Conservation (phyloP, 2,113 vertebrate genomes). For the Meriones unguiculatus region DNA sequence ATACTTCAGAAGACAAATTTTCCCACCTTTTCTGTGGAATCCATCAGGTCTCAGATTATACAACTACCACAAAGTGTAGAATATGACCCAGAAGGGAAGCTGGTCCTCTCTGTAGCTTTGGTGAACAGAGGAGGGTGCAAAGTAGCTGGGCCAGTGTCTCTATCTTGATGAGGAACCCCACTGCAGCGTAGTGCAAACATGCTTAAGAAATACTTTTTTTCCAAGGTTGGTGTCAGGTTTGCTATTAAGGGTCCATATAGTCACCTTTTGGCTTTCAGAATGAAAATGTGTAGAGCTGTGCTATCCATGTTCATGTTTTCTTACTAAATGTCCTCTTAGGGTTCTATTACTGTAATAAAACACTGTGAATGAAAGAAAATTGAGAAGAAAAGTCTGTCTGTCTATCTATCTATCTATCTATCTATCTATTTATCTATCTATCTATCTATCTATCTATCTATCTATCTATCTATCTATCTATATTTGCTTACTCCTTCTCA, state of each 20-base stretch:
- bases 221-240: slow-evolving; percentile 22
- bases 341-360: not conserved
- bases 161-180: not conserved
- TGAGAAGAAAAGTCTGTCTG: not conserved
- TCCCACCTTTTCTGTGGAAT: not conserved
- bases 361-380: not conserved
- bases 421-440: no score
- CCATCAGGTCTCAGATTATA: not conserved
- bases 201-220: slow-evolving; percentile 16
- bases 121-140: not conserved
- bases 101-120: not conserved
- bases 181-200: not conserved
- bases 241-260: not conserved
- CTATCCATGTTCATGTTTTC: not conserved
- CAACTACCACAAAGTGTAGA: not conserved
- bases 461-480: no score
- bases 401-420: not conserved
- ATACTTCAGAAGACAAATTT: slow-evolving; percentile 14
- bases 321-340: not conserved
- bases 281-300: not conserved
- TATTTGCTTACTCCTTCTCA: not conserved
- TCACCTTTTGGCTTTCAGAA: not conserved
- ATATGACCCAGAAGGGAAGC: not conserved
- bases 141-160: not conserved
- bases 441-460: no score